A percentile compares a stretch with the other conserved stretches of the same genome.
Conservation (phyloP, 2,797 vertebrate genomes). For the Lepus oiostolus region DNA sequence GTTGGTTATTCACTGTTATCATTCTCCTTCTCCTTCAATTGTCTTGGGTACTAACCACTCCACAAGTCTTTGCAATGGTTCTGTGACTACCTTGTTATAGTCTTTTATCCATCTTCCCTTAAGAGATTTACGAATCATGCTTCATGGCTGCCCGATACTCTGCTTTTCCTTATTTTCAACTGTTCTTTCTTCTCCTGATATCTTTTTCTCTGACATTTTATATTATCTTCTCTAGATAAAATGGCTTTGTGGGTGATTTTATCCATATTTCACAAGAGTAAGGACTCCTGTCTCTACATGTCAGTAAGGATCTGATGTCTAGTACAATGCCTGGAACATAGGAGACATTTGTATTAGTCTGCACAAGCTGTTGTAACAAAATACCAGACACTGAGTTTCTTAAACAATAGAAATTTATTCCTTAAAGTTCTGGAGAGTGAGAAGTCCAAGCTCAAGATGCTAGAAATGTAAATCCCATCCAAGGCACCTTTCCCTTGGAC, state of each 20-base stretch:
- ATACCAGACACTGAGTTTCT: not conserved
- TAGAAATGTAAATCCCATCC: not conserved
- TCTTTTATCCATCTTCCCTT: not conserved
- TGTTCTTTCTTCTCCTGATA: not conserved
- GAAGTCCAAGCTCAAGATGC: not conserved
- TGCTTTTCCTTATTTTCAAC: not conserved
- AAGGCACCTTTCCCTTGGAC: not conserved
- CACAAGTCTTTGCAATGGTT: conserved; percentile 4
- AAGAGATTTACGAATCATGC: not conserved
- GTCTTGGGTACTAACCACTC: not conserved
- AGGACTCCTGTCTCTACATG: not conserved
- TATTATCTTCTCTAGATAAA: not conserved
- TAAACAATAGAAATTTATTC: not conserved
- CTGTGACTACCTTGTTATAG: not conserved
- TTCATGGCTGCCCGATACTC: not conserved
- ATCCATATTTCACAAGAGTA: not conserved
- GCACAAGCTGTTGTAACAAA: not conserved
- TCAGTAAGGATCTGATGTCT: not conserved
- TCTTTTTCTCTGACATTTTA: not conserved
- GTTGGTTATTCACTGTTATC: not conserved
- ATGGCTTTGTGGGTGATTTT: not conserved
- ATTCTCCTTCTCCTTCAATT: not conserved
- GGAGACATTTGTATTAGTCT: not conserved
- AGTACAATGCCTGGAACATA: not conserved
- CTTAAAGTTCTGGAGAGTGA: not conserved